Evolutionary conservation across 2,113 vertebrate genomes (phyloP).

Genomic region (Dicaeum eximium): DNA sequence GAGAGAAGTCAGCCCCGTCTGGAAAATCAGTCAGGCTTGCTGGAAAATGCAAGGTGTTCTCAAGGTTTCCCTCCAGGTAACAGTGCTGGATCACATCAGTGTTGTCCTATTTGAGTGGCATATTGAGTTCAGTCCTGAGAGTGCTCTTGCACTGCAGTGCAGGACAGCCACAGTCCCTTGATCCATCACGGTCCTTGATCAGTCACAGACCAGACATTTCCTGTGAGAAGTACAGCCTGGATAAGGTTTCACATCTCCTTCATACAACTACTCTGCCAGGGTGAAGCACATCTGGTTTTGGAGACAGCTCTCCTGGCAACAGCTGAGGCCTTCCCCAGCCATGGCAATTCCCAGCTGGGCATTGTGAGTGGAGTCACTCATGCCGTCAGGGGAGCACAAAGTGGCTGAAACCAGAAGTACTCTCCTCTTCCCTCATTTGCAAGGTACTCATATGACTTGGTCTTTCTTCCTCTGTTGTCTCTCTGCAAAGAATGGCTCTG

Average conservation of each 20-base stretch:
- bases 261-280: background rate
- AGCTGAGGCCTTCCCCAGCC: background rate
- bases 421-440: background rate
- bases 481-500: background rate
- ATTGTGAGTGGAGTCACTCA: background rate
- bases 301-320: background rate
- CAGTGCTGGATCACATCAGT: background rate
- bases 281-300: background rate
- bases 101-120: background rate
- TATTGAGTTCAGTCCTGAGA: background rate
- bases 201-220: background rate
- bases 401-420: background rate
- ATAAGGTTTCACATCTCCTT: background rate
- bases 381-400: background rate
- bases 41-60: background rate
- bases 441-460: background rate
- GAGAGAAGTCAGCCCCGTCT: background rate
- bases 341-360: background rate
- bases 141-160: background rate
- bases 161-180: background rate
- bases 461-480: background rate
- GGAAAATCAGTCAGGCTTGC: background rate
- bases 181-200: accelerated
- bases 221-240: background rate
- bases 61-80: background rate